These are phyloP conservation scores for Chydorus sphaericus DNA, from an alignment of 2,888 invertebrate species.

Conservation along the genomic window DNA sequence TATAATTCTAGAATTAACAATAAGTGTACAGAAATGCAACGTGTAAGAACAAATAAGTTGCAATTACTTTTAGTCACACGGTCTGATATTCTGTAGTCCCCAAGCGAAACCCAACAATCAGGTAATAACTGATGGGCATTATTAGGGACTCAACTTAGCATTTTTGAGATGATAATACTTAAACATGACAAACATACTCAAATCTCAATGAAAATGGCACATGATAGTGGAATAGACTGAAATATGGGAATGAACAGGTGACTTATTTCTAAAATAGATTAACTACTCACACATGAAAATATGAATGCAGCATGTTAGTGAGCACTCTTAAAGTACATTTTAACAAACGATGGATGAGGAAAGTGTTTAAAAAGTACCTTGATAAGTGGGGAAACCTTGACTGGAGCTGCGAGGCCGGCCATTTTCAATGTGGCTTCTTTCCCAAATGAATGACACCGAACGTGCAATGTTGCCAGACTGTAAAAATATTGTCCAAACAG, in stretches of 20 bases:
- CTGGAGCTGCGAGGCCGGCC: slow-evolving; percentile 43
- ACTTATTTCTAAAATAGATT: too few relatives aligned
- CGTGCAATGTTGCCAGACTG: background rate
- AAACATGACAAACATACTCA: background rate
- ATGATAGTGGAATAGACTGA: too few relatives aligned
- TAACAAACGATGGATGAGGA: too few relatives aligned
- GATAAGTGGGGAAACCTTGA: slow-evolving; percentile 65
- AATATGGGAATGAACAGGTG: too few relatives aligned
- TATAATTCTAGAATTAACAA: background rate
- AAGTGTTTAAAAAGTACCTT: slow-evolving; percentile 38
- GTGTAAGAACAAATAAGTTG: background rate
- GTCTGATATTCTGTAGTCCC: background rate
- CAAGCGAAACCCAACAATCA: slow-evolving; percentile 1
- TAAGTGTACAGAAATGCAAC: background rate
- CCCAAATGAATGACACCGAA: background rate
- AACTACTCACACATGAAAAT: too few relatives aligned
- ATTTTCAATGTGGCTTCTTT: slow-evolving; percentile 7
- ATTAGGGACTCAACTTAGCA: background rate
- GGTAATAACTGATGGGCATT: background rate
- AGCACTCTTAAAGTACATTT: too few relatives aligned
- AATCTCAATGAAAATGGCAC: background rate
- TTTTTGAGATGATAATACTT: background rate
- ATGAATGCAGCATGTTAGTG: too few relatives aligned
- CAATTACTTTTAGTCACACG: background rate
- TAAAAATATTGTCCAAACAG: background rate